Percentiles rank a stretch among this genome's conserved stretches.
phyloP scores from a whole-genome alignment of 2,888 invertebrate species.

The Coleophora flavipennella region DNA sequence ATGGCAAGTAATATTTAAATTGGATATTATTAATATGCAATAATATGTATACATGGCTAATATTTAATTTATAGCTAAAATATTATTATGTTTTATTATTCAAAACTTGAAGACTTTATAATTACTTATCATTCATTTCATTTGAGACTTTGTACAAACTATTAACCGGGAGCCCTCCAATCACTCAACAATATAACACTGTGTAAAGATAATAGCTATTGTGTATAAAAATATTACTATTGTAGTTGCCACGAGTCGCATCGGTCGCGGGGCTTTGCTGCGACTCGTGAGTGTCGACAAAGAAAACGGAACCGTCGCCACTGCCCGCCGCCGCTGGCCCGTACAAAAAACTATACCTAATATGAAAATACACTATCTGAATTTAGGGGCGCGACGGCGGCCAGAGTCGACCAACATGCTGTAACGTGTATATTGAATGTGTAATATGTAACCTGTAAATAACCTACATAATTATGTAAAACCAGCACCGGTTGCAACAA shows the following conservation, averaged over 20 bases:
- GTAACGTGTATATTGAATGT: conserved; percentile 58
- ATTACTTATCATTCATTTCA: conserved; percentile 30
- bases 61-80: conserved; percentile 20
- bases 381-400: conserved; percentile 34
- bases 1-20: conserved; percentile 36
- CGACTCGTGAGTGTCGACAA: conserved; percentile 41
- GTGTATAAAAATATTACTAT: conserved; percentile 71
- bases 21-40: conserved; percentile 18
- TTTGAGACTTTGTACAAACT: conserved; percentile 58
- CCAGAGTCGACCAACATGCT: conserved; percentile 38
- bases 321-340: conserved; percentile 36
- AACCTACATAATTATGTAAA: conserved; percentile 61
- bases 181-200: conserved; percentile 67
- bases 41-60: conserved; percentile 13
- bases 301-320: conserved; percentile 42
- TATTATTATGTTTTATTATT: conserved; percentile 25
- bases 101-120: conserved; percentile 41
- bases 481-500: conserved; percentile 71
- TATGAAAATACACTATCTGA: conserved; percentile 57
- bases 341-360: conserved; percentile 59
- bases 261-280: conserved; percentile 21
- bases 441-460: conserved; percentile 69
- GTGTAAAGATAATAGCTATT: conserved; percentile 70
- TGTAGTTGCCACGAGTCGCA: conserved; percentile 40
- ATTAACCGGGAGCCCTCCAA: conserved; percentile 68